A percentile compares a stretch with the other conserved stretches of the same genome.
phyloP scores from a whole-genome alignment of 2,797 vertebrate genomes.

The Sternotherus odoratus region DNA sequence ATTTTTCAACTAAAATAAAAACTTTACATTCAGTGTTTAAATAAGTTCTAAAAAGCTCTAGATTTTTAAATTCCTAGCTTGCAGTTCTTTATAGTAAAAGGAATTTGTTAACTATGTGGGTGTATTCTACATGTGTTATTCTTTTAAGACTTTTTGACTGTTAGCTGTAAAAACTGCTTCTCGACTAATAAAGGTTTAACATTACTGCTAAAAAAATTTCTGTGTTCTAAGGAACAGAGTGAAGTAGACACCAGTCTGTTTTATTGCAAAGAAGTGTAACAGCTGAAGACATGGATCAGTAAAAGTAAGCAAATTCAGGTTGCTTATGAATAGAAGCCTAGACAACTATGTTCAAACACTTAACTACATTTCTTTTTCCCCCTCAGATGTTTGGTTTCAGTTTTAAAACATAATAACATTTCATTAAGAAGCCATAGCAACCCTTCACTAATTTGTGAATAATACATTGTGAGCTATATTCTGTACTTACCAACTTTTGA shows the following conservation, averaged over 20 bases:
- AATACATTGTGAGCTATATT: conserved; percentile 60
- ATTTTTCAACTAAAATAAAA: background rate
- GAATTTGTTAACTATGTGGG: background rate
- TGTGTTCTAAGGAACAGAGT: conserved; percentile 66
- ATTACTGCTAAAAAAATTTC: conserved; percentile 50
- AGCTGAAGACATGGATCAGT: conserved; percentile 68
- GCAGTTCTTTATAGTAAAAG: accelerated
- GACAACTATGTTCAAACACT: conserved; percentile 66
- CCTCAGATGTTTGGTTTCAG: conserved; percentile 63
- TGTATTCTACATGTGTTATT: accelerated
- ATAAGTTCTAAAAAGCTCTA: background rate
- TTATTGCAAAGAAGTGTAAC: conserved; percentile 58
- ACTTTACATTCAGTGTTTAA: background rate
- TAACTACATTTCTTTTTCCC: conserved; percentile 16
- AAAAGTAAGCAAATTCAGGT: conserved; percentile 74
- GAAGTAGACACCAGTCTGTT: conserved; percentile 59
- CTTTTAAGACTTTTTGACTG: background rate
- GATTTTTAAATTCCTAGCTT: background rate
- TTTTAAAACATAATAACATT: conserved; percentile 73
- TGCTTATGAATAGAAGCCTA: conserved; percentile 69
- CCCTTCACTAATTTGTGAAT: conserved; percentile 62
- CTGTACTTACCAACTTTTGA: conserved; percentile 61
- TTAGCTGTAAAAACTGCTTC: conserved; percentile 4
- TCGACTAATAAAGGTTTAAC: background rate
- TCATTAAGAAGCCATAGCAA: conserved; percentile 72